phyloP scores from a whole-genome alignment of 2,797 vertebrate genomes.

The Urophycis tenuis region DNA sequence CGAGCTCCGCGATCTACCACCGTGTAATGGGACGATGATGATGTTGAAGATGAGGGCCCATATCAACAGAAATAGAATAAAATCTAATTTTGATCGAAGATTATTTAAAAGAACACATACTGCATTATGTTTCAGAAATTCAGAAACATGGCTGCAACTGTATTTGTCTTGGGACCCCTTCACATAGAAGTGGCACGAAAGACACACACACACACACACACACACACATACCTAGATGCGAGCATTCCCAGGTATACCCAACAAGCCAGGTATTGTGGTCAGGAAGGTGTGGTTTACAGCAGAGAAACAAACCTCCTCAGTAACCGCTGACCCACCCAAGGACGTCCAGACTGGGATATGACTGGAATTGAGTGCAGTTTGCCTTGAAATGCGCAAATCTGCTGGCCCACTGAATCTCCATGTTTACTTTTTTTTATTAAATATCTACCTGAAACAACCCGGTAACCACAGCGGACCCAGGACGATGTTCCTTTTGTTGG shows the following conservation, averaged over 20 bases:
- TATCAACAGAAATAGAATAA: not conserved
- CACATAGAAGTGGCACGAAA: not conserved
- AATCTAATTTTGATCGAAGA: too few species aligned
- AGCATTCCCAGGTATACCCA: not conserved
- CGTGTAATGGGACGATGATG: not conserved
- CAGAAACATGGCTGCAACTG: not conserved
- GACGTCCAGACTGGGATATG: not conserved
- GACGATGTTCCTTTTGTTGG: not conserved
- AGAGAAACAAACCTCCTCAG: not conserved
- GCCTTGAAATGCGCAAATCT: not conserved
- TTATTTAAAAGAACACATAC: not conserved
- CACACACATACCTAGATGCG: not conserved
- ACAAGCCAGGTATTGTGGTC: not conserved
- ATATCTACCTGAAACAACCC: not conserved
- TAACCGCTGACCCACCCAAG: not conserved
- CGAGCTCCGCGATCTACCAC: not conserved
- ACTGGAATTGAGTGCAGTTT: not conserved
- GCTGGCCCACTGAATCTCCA: not conserved
- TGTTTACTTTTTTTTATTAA: not conserved
- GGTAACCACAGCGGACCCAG: too few species aligned
- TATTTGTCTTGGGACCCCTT: not conserved
- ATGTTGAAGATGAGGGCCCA: not conserved
- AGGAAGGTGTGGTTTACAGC: slow-evolving; percentile 3
- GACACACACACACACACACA: not conserved
- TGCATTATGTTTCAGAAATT: not conserved